phyloP scores from a whole-genome alignment of 1,140 invertebrate species.

The Sycophaga agraensis region DNA sequence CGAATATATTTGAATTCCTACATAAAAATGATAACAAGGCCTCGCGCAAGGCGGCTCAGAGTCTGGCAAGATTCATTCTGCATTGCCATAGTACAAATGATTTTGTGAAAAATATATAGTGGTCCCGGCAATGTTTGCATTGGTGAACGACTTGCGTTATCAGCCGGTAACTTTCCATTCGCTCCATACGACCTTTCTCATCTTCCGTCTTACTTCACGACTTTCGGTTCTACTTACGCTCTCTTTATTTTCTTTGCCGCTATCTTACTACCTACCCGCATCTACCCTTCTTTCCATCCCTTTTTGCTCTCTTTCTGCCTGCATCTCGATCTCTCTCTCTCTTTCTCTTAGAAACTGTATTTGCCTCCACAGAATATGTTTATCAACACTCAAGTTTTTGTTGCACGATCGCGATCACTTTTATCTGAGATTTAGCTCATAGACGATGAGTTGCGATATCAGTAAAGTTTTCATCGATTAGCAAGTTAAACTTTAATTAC shows the following conservation, averaged over 20 bases:
- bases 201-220: background rate
- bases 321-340: conserved; percentile 2
- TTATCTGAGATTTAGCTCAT: background rate
- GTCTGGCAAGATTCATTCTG: conserved; percentile 25
- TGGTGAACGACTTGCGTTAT: conserved; percentile 30
- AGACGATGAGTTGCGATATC: too few species aligned
- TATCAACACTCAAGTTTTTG: conserved; percentile 11
- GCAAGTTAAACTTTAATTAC: too few species aligned
- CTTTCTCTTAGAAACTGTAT: conserved; percentile 2
- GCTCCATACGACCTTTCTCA: conserved; percentile 25
- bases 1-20: too few species aligned
- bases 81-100: background rate
- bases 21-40: too few species aligned
- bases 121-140: conserved; percentile 8
- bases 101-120: background rate
- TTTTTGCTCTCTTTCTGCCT: background rate
- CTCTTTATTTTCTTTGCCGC: too few species aligned
- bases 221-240: background rate
- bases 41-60: conserved; percentile 32
- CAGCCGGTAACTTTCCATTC: conserved; percentile 41
- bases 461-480: too few species aligned
- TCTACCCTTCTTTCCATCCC: background rate
- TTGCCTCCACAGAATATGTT: conserved; percentile 8
- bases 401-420: background rate
- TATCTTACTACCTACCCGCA: too few species aligned